Evolutionary conservation across 2,113 vertebrate genomes (phyloP), one percentile per base, ranked within the genome.

Genomic region (Sceloporus tristichus): DNA sequence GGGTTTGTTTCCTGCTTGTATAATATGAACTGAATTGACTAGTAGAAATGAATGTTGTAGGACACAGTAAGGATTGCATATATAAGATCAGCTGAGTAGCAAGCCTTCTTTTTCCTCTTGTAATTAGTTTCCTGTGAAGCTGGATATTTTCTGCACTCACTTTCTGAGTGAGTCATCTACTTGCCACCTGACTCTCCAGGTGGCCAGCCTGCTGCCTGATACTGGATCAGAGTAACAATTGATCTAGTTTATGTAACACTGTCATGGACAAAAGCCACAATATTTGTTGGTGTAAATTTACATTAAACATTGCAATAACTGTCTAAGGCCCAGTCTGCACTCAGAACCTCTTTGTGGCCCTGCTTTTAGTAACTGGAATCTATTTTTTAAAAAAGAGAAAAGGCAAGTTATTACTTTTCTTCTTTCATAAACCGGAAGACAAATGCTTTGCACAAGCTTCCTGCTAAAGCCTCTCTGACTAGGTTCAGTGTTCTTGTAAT

Each of bases 101-200:
- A 88, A 90, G 21, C 38, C 27, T 27, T 11, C 2, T 70, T 75
- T 74, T 65, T 62, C 2, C 42, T 54, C 23, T 54, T 87, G 77
- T 42, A 91, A 85, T 81, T 81, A 90, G 86, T 18, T 70, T 80
- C 62, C 0, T 0, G 56, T 75, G 10, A 0, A 78, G 62, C 78
- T 71, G 54, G 9, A 48, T 25, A 62, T 6, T 85, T 25, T 29
- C 73, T 82, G 48, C 48, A 48, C 48, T 48, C 48, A 6, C 48
- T 48, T 48, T 48, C 48, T 5, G 48, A 66, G 73, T 0, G 0
- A 85, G 79, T 40, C 79, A 90, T 10, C 85, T 0, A 73, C 34
- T 79, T 78, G 90, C 82, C 82, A 73, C 78, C 84, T 88, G 79
- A 91, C 83, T 71, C 56, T 85, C 34, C 80, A 92, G 5, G 82